Evolutionary conservation across 1,140 invertebrate genomes (phyloP).

Genomic region (Sycophila sp.): DNA sequence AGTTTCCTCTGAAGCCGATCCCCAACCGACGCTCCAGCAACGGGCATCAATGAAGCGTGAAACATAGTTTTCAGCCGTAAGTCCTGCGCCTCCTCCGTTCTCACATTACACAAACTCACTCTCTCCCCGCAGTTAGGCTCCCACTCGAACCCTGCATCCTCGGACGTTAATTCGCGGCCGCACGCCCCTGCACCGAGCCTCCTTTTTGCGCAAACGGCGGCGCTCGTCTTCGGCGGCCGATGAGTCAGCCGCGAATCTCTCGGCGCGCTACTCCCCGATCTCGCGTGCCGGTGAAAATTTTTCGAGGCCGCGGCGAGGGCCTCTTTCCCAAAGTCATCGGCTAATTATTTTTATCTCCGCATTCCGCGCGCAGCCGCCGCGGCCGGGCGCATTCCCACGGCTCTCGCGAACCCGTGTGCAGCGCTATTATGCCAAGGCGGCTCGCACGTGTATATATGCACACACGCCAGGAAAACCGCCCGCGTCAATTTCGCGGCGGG

Average conservation of each 20-base stretch:
- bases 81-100: too few species aligned
- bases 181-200: neutral
- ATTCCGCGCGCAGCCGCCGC: conserved; percentile 37
- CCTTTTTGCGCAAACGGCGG: neutral
- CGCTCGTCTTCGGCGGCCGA: neutral
- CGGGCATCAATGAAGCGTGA: too few species aligned
- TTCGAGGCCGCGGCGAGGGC: too few species aligned
- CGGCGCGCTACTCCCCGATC: too few species aligned
- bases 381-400: conserved; percentile 5
- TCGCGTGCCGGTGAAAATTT: too few species aligned
- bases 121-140: too few species aligned
- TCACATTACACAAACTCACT: too few species aligned
- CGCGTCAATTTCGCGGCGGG: neutral
- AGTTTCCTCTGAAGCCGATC: too few species aligned
- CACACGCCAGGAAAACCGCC: neutral
- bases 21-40: too few species aligned
- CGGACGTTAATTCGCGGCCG: neutral
- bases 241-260: conserved; percentile 9
- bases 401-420: neutral
- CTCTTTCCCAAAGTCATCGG: conserved; percentile 29
- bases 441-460: neutral
- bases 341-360: conserved; percentile 41
- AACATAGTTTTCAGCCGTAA: too few species aligned
- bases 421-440: neutral
- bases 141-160: too few species aligned